A percentile compares a stretch with the other conserved stretches of the same genome.
These are phyloP conservation scores for Lochmaea crataegi DNA, from an alignment of 2,888 invertebrate genomes.

Conservation along the genomic window DNA sequence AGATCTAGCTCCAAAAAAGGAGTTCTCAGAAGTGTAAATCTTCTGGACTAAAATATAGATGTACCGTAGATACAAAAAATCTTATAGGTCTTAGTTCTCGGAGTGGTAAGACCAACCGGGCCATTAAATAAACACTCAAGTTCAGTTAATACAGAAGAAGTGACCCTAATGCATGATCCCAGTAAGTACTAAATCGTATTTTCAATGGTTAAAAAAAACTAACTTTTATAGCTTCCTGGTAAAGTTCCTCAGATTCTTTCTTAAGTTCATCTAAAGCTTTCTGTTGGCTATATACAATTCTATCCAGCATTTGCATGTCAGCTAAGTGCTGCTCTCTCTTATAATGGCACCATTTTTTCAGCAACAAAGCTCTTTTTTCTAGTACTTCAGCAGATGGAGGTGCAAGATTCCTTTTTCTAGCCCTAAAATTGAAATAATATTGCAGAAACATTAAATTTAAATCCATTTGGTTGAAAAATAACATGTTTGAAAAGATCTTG, in stretches of 20 bases:
- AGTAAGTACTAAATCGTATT: neutral
- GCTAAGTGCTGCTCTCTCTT: slow-evolving; percentile 73
- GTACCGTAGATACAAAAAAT: too few relatives aligned
- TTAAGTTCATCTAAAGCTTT: slow-evolving; percentile 84
- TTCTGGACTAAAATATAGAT: too few relatives aligned
- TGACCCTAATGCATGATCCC: neutral
- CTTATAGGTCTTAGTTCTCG: too few relatives aligned
- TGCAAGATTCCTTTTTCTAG: slow-evolving; percentile 67
- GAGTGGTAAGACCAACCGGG: too few relatives aligned
- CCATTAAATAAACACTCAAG: too few relatives aligned
- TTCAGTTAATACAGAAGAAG: neutral
- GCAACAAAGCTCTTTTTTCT: slow-evolving; percentile 74
- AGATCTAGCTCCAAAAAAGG: too few relatives aligned
- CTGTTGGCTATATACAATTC: slow-evolving; percentile 76
- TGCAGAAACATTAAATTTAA: neutral
- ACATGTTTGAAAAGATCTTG: neutral
- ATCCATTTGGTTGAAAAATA: neutral
- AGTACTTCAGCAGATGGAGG: slow-evolving; percentile 69
- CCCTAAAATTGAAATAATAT: slow-evolving; percentile 58
- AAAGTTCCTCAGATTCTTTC: slow-evolving; percentile 86
- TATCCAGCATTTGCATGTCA: slow-evolving; percentile 77
- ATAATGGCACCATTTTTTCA: slow-evolving; percentile 82
- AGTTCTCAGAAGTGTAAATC: too few relatives aligned
- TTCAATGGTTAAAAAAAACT: neutral
- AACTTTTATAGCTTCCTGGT: slow-evolving; percentile 87